Evolutionary conservation across 2,113 vertebrate genomes (phyloP), one percentile per base, ranked within the genome.

Genomic region (Cyanoliseus patagonus): DNA sequence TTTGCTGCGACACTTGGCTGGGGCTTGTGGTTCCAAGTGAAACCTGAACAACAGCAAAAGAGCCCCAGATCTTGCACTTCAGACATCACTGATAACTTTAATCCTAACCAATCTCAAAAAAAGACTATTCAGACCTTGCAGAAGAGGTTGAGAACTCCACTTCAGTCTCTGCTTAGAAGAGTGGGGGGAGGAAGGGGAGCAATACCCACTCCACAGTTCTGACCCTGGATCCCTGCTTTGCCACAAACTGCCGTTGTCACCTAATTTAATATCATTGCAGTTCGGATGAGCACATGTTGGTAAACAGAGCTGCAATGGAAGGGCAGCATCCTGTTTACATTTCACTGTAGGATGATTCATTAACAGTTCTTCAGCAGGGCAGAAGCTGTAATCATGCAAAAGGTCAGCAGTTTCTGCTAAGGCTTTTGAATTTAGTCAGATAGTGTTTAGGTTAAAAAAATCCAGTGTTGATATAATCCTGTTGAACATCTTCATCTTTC

Each of bases 321-420:
- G 81, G 80, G 61, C 85, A 97, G 95, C 64, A 97, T 98, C 97
- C 97, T 98, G 98, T 98, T 98, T 98, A 98, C 17, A 19, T 92
- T 95, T 93, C 63, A 63, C 55, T 96, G 88, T 57, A 96, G 74
- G 37, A 86, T 93, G 92, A 97, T 75, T 92, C 73, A 92, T 57
- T 44, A 61, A 86, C 4, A 17, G 66, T 66, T 95, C 93, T 82
- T 84, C 73, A 67, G 72, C 49, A 83, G 33, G 35, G 39, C 85
- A 87, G 63, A 91, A 27, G 42, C 94, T 84, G 82, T 55, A 39
- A 95, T 97, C 83, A 93, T 80, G 83, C 62, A 91, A 96, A 95
- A 96, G 90, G 96, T 97, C 95, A 97, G 92, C 91, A 89, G 90
- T 87, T 95, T 90, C 91, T 84, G 28, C 62, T 78, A 92, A 52